Conservation (phyloP, 1,140 invertebrate species). For the Microplitis mediator region DNA sequence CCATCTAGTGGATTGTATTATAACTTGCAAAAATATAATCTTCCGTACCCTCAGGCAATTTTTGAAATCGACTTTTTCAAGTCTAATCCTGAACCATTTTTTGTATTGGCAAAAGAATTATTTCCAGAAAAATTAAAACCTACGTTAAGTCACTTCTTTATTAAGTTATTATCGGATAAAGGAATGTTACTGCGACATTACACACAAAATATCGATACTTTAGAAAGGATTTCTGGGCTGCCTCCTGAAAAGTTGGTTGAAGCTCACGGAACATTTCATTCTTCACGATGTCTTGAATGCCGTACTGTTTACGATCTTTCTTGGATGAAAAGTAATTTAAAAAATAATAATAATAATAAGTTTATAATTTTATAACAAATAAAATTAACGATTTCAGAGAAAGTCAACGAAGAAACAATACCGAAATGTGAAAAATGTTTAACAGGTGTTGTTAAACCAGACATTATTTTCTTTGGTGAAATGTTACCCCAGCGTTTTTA, state of each 20-base stretch:
- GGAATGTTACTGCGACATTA: conserved; percentile 81
- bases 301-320: conserved; percentile 74
- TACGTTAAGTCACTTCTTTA: conserved; percentile 84
- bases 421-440: conserved; percentile 78
- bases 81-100: conserved; percentile 85
- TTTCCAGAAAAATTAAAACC: conserved; percentile 83
- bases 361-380: neutral
- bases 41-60: conserved; percentile 93
- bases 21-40: conserved; percentile 89
- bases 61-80: conserved; percentile 88
- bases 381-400: conserved; percentile 60
- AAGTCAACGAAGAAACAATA: conserved; percentile 74
- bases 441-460: conserved; percentile 85
- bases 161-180: conserved; percentile 80
- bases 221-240: conserved; percentile 88
- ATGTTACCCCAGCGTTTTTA: conserved; percentile 80
- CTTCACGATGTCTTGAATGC: conserved; percentile 85
- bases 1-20: conserved; percentile 90
- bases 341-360: neutral
- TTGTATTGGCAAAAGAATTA: conserved; percentile 83
- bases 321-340: conserved; percentile 77
- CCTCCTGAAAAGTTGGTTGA: conserved; percentile 86
- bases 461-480: conserved; percentile 96
- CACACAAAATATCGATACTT: conserved; percentile 93
- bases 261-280: conserved; percentile 92